phyloP scores from a whole-genome alignment of 2,113 vertebrate species.

The Ellobius talpinus region DNA sequence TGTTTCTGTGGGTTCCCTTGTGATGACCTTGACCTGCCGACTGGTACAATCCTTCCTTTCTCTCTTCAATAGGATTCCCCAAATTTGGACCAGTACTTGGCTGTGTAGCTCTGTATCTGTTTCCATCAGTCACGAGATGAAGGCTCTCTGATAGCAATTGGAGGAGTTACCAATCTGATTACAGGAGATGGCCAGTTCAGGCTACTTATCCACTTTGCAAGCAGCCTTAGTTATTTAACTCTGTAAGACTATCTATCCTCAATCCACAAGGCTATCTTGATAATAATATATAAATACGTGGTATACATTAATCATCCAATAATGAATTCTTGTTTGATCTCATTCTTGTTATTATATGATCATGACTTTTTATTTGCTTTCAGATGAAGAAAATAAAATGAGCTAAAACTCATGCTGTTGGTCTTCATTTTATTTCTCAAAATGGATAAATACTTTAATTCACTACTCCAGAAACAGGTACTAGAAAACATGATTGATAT shows the following conservation, averaged over 20 bases:
- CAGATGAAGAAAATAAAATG: conserved; percentile 65
- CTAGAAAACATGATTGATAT: conserved; percentile 45
- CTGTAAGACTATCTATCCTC: background rate
- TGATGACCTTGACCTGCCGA: background rate
- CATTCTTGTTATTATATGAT: conserved; percentile 41
- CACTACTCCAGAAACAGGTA: conserved; percentile 44
- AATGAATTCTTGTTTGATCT: conserved; percentile 48
- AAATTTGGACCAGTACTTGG: background rate
- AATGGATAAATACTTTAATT: conserved; percentile 49
- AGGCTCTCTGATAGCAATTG: background rate
- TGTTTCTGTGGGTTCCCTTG: background rate
- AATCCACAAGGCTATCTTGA: conserved; percentile 3
- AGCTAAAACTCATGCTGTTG: conserved; percentile 47
- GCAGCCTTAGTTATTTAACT: conserved; percentile 30
- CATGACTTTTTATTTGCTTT: conserved; percentile 68
- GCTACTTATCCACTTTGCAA: background rate
- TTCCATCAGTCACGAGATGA: background rate
- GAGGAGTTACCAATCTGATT: background rate
- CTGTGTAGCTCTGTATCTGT: background rate
- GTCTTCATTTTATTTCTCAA: conserved; percentile 63
- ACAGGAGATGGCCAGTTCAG: background rate
- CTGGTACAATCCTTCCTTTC: background rate
- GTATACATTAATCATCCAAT: conserved; percentile 28
- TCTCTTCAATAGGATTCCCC: background rate
- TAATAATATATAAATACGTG: conserved; percentile 4